These are phyloP conservation scores for Arctopsyche grandis DNA, from an alignment of 1,140 invertebrate genomes.

Conservation along the genomic window DNA sequence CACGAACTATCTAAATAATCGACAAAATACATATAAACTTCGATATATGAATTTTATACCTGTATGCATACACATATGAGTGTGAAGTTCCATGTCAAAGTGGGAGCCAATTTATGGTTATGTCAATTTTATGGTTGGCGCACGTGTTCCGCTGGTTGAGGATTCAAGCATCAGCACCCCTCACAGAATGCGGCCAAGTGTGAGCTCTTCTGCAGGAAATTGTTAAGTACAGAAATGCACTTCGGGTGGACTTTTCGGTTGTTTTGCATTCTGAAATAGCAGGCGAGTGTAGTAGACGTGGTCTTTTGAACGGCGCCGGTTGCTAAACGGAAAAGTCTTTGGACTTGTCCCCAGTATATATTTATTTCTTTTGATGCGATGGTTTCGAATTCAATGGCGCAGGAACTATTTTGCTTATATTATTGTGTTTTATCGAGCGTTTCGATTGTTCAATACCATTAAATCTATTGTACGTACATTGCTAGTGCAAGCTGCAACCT, in stretches of 20 bases:
- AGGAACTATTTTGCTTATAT: too few species aligned
- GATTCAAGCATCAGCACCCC: not conserved
- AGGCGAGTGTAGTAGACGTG: not conserved
- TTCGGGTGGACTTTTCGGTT: conserved; percentile 40
- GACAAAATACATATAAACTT: not conserved
- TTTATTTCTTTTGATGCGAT: not conserved
- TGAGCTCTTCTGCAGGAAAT: conserved; percentile 50
- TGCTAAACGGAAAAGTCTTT: not conserved
- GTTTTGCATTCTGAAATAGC: conserved; percentile 48
- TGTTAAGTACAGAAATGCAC: conserved; percentile 54
- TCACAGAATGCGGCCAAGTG: conserved; percentile 47
- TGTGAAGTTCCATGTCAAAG: too few species aligned
- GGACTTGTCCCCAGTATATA: not conserved
- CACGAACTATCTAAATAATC: not conserved
- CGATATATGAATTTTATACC: not conserved
- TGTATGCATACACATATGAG: not conserved
- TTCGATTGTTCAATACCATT: too few species aligned
- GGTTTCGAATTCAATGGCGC: too few species aligned
- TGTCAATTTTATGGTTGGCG: not conserved
- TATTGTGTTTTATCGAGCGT: too few species aligned
- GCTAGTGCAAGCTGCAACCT: too few species aligned
- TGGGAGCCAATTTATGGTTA: not conserved
- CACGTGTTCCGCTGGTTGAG: not conserved
- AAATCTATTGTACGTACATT: too few species aligned
- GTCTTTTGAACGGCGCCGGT: not conserved